Percentiles rank a stretch among this genome's conserved stretches.
Conservation (phyloP, 2,113 vertebrate genomes). For the Dicrurus megarhynchus region DNA sequence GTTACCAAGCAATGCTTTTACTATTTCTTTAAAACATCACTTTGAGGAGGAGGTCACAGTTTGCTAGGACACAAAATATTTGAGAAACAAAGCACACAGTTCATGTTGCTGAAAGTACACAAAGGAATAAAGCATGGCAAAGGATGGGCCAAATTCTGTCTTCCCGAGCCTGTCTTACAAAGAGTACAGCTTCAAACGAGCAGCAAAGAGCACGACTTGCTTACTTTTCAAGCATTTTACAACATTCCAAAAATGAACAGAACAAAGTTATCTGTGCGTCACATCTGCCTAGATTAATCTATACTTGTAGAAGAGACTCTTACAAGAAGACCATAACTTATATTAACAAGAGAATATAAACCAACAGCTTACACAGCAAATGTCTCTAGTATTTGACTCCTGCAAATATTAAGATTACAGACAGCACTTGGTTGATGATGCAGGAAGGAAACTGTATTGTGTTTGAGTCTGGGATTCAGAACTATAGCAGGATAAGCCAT, state of each 20-base stretch:
- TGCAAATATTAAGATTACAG: neutral
- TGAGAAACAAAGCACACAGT: constrained; percentile 20
- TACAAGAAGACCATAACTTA: neutral
- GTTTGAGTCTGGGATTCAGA: neutral
- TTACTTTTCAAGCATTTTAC: constrained; percentile 1
- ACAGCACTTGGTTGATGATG: neutral
- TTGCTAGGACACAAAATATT: constrained; percentile 31
- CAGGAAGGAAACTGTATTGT: neutral
- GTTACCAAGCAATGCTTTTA: constrained; percentile 16
- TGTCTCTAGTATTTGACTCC: neutral
- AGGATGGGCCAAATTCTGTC: neutral
- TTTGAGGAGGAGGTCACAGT: neutral
- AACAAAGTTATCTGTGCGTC: neutral
- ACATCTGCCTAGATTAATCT: neutral
- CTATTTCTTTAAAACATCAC: neutral
- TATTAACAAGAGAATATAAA: neutral
- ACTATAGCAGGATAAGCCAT: neutral
- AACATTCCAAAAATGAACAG: neutral
- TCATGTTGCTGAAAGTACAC: neutral
- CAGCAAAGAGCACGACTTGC: neutral
- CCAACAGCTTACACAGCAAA: neutral
- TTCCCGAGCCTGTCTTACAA: neutral
- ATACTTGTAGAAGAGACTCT: neutral
- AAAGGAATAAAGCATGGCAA: constrained; percentile 1
- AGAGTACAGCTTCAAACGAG: neutral